Percentiles rank a stretch among this genome's conserved stretches.
Conservation (phyloP, 1,140 invertebrate genomes). For the Episyrphus balteatus region DNA sequence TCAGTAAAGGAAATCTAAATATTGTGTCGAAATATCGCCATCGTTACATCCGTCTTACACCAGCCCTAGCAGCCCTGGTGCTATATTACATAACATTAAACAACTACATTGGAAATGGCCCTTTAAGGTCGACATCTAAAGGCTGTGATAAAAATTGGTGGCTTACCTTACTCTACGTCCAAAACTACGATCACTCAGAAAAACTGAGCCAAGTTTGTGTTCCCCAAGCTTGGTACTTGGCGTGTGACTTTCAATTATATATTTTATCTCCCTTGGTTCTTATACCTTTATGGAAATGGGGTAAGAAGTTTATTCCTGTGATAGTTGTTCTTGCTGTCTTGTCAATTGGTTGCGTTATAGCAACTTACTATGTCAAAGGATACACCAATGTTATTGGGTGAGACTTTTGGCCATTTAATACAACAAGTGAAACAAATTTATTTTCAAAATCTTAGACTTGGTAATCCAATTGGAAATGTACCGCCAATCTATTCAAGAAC, state of each 20-base stretch:
- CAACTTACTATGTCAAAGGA: background rate
- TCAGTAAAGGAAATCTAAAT: conserved; percentile 14
- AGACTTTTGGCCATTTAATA: background rate
- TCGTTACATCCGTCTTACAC: conserved; percentile 23
- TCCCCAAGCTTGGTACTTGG: conserved; percentile 79
- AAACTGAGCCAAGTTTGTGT: conserved; percentile 54
- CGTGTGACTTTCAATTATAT: conserved; percentile 75
- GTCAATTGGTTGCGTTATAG: conserved; percentile 16
- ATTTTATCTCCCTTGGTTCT: conserved; percentile 62
- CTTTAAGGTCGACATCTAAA: conserved; percentile 9
- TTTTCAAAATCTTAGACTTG: background rate
- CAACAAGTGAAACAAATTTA: background rate
- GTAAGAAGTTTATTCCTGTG: conserved; percentile 15
- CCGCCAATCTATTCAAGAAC: no score
- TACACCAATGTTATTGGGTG: background rate
- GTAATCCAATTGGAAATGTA: no score
- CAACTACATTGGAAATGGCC: conserved; percentile 8
- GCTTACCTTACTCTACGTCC: conserved; percentile 16
- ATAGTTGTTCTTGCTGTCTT: conserved; percentile 12
- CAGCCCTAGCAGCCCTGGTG: conserved; percentile 13
- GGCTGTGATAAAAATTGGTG: conserved; percentile 14
- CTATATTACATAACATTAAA: conserved; percentile 1
- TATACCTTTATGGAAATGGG: conserved; percentile 52
- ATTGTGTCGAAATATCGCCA: conserved; percentile 24
- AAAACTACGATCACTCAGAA: no score